Evolutionary conservation across 2,888 invertebrate genomes (phyloP), one percentile per base, ranked within the genome.

Genomic region (Ptilodon capucinus): DNA sequence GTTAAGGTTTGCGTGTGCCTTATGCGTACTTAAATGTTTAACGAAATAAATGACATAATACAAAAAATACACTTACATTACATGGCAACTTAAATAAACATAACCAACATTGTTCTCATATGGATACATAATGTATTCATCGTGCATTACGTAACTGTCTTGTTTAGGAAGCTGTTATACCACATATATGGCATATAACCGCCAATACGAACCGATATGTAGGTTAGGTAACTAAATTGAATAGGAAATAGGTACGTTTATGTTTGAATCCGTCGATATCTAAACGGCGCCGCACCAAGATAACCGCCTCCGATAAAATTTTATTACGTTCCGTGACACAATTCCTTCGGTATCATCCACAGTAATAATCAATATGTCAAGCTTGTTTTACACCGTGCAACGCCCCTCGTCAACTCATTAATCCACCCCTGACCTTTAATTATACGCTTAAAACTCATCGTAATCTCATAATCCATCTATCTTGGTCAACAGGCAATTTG

Each of bases 291-390:
- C 51, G 47, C 62, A 65, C 69, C 59, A 57, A 74, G 79, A 80
- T 82, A 80, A 71, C 73, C 51, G 67, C 16, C 42, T 42, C 54
- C 74, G 81, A 83, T 84, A 83, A 83, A 70, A 68, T 72, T 80
- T 78, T 80, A 82, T 78, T 75, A 68, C 67, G 52, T 65, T 74
- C 66, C 76, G 75, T 79, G 79, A 77, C 81, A 84, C 76, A 71
- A 68, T 74, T 78, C 63, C 64, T 54, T 71, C 51, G 54, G 57
- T 68, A 64, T 68, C 65, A 64, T 64, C 61, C 57, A 55, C 59
- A 49, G 51, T 54, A 41, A 5, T 38, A 71, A 76, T 75, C 76
- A 68, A 78, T 76, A 78, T 66, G 48, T 47, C 48, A 28, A 41
- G 42, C 18, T 40, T 54, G 42, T 38, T 51, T 51, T 42, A 41